phyloP scores from a whole-genome alignment of 2,113 vertebrate genomes.

The Strix aluco region DNA sequence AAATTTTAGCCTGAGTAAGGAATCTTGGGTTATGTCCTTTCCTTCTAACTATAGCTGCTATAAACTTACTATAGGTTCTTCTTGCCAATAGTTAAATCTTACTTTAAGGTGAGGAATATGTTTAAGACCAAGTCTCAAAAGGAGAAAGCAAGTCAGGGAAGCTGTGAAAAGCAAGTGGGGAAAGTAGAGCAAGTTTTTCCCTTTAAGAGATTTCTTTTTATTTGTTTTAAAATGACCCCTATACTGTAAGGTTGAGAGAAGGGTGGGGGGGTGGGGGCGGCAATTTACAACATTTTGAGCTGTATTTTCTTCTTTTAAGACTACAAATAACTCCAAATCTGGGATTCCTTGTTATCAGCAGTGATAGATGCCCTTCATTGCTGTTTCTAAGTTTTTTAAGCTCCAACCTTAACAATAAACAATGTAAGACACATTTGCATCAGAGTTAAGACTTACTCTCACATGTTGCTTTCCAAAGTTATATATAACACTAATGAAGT shows the following conservation, averaged over 20 bases:
- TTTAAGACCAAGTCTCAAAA: neutral
- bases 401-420: neutral
- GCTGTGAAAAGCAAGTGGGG: neutral
- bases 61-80: neutral
- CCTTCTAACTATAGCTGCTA: neutral
- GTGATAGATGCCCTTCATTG: fast-evolving
- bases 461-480: fast-evolving
- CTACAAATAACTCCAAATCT: neutral
- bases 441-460: neutral
- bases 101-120: neutral
- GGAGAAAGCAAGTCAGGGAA: neutral
- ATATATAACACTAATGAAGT: neutral
- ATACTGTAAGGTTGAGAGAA: neutral
- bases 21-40: fast-evolving
- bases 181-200: neutral
- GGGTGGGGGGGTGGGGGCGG: fast-evolving
- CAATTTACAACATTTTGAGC: neutral
- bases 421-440: neutral
- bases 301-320: neutral
- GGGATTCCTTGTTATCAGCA: neutral
- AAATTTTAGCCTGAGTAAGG: neutral
- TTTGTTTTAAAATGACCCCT: neutral
- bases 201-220: neutral
- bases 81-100: neutral
- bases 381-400: neutral